phyloP scores from a whole-genome alignment of 2,888 invertebrate species.

The Tachina lurida region DNA sequence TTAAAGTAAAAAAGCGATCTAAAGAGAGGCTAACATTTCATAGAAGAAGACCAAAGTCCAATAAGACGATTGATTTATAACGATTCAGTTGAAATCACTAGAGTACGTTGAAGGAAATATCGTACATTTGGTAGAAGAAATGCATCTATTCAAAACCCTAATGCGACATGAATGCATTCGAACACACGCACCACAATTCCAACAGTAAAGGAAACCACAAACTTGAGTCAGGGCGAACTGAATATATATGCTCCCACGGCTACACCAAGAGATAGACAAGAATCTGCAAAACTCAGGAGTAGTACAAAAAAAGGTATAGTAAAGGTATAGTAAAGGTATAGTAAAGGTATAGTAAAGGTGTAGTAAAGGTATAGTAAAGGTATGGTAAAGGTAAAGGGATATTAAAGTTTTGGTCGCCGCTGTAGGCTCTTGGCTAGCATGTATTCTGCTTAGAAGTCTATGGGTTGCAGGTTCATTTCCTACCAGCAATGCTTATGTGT shows the following conservation, averaged over 20 bases:
- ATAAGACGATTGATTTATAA: background rate
- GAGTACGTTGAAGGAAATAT: background rate
- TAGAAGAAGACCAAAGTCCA: background rate
- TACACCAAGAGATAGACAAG: conserved; percentile 35
- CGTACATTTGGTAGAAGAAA: background rate
- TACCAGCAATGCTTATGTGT: no score
- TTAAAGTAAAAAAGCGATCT: no score
- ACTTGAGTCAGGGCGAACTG: background rate
- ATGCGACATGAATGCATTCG: conserved; percentile 18
- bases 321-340: no score
- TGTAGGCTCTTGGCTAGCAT: no score
- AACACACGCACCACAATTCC: conserved; percentile 16
- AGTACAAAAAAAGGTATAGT: conserved; percentile 7
- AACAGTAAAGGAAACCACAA: conserved; percentile 25
- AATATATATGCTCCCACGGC: background rate
- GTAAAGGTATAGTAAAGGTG: no score
- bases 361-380: no score
- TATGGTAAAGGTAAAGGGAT: no score
- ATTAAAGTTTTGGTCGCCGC: no score
- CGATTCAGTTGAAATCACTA: background rate
- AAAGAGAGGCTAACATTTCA: background rate
- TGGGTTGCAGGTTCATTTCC: no score
- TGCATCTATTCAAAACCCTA: background rate
- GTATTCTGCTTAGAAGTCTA: no score
- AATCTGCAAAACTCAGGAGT: conserved; percentile 27